Base-by-base conservation (phyloP, 2,797 vertebrate genomes). In the Gouania willdenowi region DNA sequence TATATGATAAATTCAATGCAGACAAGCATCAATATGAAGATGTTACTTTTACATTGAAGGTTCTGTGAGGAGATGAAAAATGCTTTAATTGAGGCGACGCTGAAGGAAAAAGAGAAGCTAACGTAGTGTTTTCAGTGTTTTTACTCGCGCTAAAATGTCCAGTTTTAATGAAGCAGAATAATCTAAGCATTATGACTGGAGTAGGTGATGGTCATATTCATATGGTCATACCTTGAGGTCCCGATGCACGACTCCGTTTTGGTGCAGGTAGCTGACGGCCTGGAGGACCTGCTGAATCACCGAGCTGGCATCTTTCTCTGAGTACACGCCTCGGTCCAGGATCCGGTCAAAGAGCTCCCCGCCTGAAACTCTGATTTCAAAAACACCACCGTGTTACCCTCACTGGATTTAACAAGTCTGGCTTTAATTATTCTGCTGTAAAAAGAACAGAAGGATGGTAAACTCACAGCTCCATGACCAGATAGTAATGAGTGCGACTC, bases 281-380 rank as follows among this genome's bases (percentile, higher is more conserved):
- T 92, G 85, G 56, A 99, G 85, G 17, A 99, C 92, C 84, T 99
- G 96, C 73, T 87, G 91, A 71, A 98, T 98, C 61, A 98, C 94
- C 31, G 82, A 57, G 14, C 95, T 99, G n/a, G 96, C 96, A 0
- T 99, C 95, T 36, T 90, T 91, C 81, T 99, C 96, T 0, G 96
- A 97, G 75, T 94, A 99, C 22, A 97, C 90, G 0, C 95, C 96
- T 0, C 93, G 86, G n/a, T 98, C 93, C 80, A 99, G 75, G n/a
- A 99, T 98, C 0, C 95, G 91, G 73, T 99, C 95, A n/a, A 99
- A 99, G 15, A 99, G 88, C 76, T 99, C 96, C 0, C 96, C 96
- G 2, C 96, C 96, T 0, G 94, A 91, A 33, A 98, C 93, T 0
- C 96, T 98, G 79, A 0, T 0, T 1, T 2, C 4, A 0, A 33